Base-by-base conservation (phyloP, 2,888 invertebrate genomes). In the Ophonus ardosiacus region DNA sequence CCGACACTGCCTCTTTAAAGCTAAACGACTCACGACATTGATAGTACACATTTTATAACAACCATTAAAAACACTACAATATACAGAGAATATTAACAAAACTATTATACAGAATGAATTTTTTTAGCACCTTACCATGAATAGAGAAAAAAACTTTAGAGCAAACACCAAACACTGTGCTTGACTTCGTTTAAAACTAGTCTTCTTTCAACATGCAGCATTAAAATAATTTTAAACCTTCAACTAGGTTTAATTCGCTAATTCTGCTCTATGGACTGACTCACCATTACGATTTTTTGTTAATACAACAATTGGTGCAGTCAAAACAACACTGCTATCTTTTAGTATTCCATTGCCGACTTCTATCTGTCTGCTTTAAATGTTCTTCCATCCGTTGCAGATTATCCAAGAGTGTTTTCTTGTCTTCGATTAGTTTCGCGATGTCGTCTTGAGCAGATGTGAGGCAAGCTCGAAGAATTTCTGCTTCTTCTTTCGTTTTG, bases 391-490 rank as follows among this genome's bases (percentile, higher is more conserved):
- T 90, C 24, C 93, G 92, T 57, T 94, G 93, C 86, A 97, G 93
- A 57, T 95, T 94, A 86, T 96, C 95, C 86, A 96, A 90, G 76
- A 97, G 91, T 74, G 94, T 93, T 87, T 94, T 94, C 88, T 97
- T 97, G 89, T 97, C 97, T 38, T 95, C 94, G 24, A 96, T 89
- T 86, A 97, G 90, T 80, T 93, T 92, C 7, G 94, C 93, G 0
- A 96, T 95, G 86, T 96, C 95, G 87, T 96, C 96, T 90, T 96
- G 96, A 0, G 96, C 96, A 0, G 95, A 93, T 86, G 92, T 93
- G 81, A 95, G 90, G 88, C 93, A 93, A 7, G 93, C 93, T 87
- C 93, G 93, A 7, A 96, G 90, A 13, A 93, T 90, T 86, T 94
- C 94, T 0, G 93, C 92, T 89, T 95, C 95, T 88, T 95, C 95